Evolutionary conservation across 2,888 invertebrate species (phyloP).

Genomic region (Zaprionus lineosus): DNA sequence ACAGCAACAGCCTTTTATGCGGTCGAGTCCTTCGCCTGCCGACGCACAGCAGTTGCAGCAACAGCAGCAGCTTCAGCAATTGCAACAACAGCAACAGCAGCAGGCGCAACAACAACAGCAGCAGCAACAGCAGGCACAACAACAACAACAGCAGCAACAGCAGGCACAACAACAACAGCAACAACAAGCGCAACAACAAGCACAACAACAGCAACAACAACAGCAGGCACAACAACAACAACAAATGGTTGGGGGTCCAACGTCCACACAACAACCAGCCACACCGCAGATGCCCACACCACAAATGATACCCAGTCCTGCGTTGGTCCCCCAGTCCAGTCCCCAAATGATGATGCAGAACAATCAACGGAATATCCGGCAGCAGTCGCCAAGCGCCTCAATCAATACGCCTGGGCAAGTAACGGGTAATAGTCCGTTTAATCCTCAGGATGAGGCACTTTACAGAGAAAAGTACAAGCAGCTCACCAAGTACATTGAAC

Average conservation of each 20-base stretch:
- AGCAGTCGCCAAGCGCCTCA: slow-evolving; percentile 92
- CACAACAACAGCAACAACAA: slow-evolving; percentile 71
- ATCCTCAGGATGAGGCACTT: slow-evolving; percentile 91
- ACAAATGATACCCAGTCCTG: slow-evolving; percentile 88
- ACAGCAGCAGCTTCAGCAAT: slow-evolving; percentile 80
- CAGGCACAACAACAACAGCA: slow-evolving; percentile 74
- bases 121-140: slow-evolving; percentile 66
- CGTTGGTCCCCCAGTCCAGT: slow-evolving; percentile 87
- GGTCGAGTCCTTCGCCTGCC: slow-evolving; percentile 86
- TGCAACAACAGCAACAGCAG: slow-evolving; percentile 65
- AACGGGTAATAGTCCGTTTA: slow-evolving; percentile 86
- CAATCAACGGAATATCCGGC: slow-evolving; percentile 85
- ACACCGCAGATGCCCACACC: slow-evolving; percentile 82
- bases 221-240: slow-evolving; percentile 81
- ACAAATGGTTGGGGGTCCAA: slow-evolving; percentile 65
- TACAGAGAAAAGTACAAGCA: slow-evolving; percentile 97
- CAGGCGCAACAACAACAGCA: slow-evolving; percentile 80
- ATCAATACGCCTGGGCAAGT: slow-evolving; percentile 89
- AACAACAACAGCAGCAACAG: slow-evolving; percentile 84
- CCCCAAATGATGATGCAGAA: slow-evolving; percentile 86
- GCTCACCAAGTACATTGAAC: slow-evolving; percentile 96
- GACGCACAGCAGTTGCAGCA: slow-evolving; percentile 76
- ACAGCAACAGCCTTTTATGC: slow-evolving; percentile 86
- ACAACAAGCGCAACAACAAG: slow-evolving; percentile 81
- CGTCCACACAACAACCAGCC: slow-evolving; percentile 80